phyloP scores from a whole-genome alignment of 1,140 invertebrate genomes.

The Ips nitidus region DNA sequence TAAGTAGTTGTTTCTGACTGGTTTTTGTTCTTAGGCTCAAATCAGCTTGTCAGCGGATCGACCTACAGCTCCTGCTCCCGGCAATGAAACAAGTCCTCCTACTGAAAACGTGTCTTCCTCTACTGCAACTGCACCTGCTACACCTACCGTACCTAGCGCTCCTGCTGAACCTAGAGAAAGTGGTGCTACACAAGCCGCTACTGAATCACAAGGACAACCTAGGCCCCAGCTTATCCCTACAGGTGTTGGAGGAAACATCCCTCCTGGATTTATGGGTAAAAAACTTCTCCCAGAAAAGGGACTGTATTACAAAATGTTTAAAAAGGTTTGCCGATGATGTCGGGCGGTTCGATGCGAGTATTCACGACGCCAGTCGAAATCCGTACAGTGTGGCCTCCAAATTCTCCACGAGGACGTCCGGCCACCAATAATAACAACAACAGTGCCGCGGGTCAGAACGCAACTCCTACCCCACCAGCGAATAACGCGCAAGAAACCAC shows the following conservation, averaged over 20 bases:
- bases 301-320: too few relatives aligned
- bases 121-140: constrained; percentile 26
- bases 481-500: background rate
- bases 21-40: constrained; percentile 50
- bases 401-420: background rate
- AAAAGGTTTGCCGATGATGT: constrained; percentile 29
- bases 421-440: constrained; percentile 11
- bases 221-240: background rate
- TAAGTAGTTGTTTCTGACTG: background rate
- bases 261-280: constrained; percentile 31
- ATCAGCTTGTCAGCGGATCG: constrained; percentile 55
- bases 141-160: background rate
- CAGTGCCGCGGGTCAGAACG: background rate
- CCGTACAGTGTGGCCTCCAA: constrained; percentile 22
- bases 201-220: background rate
- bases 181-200: background rate
- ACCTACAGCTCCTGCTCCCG: constrained; percentile 18
- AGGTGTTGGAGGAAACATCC: background rate
- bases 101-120: constrained; percentile 24
- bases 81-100: background rate
- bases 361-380: constrained; percentile 46
- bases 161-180: constrained; percentile 3
- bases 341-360: constrained; percentile 41
- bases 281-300: background rate
- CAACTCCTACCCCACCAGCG: background rate